Base-by-base conservation (phyloP, 2,113 vertebrate genomes). In the Numida meleagris region DNA sequence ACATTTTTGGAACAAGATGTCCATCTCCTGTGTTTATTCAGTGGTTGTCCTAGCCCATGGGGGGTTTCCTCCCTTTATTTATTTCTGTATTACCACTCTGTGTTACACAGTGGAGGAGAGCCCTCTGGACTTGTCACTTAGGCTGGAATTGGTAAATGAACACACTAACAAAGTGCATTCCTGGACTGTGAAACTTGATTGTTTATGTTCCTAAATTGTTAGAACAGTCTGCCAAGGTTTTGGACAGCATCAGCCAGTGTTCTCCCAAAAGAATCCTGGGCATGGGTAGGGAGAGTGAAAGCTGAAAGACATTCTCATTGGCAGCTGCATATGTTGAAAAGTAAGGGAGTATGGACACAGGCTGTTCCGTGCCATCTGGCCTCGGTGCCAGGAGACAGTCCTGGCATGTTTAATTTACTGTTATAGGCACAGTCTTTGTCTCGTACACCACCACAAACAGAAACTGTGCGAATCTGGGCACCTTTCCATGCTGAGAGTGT, bases 301-400 rank as follows among this genome's bases (percentile, higher is more conserved):
- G 17, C 82, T 79, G 48, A 73, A 88, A 42, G 48, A 53, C 31
- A 16, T 73, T 95, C 63, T 40, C 0, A 4, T 66, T 59, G 5
- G 3, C 21, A 27, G 55, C 10, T 91, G 40, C n/a, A 2, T 58
- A 20, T n/a, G 72, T 70, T 38, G 79, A 80, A 77, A 53, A 45
- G 55, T 40, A 12, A 80, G 24, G 58, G 46, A 51, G 48, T 73
- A 79, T 0, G 31, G 36, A 43, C 48, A 11, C 11, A 9, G 55
- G 68, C 31, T 74, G 46, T 75, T 86, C 55, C 67, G 81, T 90
- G 91, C 75, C 82, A 87, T 71, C 78, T 92, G 78, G 74, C 77
- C 34, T 72, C 51, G 38, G 58, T 92, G 87, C 87, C 66, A 85
- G 63, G 27, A 82, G 87, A 94, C 89, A 85, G 71, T 70, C 23